Evolutionary conservation across 1,140 invertebrate genomes (phyloP), one percentile per base, ranked within the genome.

Genomic region (Neodiprion fabricii): DNA sequence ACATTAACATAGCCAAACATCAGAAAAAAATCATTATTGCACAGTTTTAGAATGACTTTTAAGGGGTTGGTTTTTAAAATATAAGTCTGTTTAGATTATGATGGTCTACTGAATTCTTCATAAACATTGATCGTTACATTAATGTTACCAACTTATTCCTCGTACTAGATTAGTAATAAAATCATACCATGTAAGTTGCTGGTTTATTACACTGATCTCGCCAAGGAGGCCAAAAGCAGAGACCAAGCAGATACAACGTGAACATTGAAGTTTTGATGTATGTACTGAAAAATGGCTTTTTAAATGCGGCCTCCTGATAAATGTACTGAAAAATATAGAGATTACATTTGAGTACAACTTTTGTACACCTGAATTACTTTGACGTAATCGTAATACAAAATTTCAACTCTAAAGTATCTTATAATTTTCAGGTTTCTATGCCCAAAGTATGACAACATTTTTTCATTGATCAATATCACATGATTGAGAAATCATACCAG

Each of bases 231-330:
- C 94, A 94, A 77, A 96, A 92, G 71, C 95, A 90, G 78, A 97
- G 93, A 28, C 96, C 95, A 73, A 95, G 85, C 70, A 97, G 87
- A 85, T 97, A 97, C 23, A 96, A 85, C 1, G 92, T 92, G 83
- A 97, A 96, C 94, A 97, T 94, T 9, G 94, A 94, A 10, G 95
- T 96, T 86, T 96, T 96, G 50, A 96, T 87, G 85, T 96, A 97
- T 9, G 96, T 96, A 79, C 91, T 96, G 85, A 97, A 97, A 87
- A 96, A 97, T 72, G 96, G 95, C 81, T 97, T 97, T 82, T 95
- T 91, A 83, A 92, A 97, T 23, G 93, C 89, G 82, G 92, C 92
- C 89, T 95, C 91, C 78, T 92, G 91, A 82, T 96, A 96, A 70
- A 97, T 92, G 87, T 95, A 96, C 95, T 97, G 88, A 72, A 92